phyloP scores from a whole-genome alignment of 2,113 vertebrate species.

The Tupaia tana region DNA sequence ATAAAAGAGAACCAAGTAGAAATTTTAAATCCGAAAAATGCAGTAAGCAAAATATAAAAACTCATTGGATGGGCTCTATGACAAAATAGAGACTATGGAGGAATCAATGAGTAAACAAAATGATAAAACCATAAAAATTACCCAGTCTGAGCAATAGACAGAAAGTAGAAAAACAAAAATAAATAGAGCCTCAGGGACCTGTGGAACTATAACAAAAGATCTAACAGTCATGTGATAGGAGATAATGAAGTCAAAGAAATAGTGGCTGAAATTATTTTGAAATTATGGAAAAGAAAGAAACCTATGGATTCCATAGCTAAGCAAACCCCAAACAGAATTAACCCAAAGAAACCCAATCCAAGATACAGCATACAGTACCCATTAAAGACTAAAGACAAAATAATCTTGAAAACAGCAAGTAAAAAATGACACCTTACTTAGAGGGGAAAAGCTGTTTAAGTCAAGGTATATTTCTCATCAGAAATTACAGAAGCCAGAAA shows the following conservation, averaged over 20 bases:
- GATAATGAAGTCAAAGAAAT: neutral
- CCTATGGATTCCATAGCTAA: neutral
- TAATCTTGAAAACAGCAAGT: conserved; percentile 13
- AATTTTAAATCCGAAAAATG: conserved; percentile 41
- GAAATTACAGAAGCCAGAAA: conserved; percentile 5
- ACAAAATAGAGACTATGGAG: neutral
- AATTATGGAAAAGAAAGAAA: neutral
- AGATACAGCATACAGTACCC: neutral
- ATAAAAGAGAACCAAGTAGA: conserved; percentile 47
- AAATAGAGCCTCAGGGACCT: neutral
- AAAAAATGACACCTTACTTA: conserved; percentile 10
- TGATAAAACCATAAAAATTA: neutral
- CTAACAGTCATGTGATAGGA: neutral
- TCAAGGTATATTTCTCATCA: neutral
- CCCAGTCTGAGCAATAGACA: neutral
- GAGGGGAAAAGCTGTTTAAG: neutral
- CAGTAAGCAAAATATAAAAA: neutral
- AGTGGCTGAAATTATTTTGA: neutral
- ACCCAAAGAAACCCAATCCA: neutral
- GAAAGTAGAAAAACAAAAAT: neutral
- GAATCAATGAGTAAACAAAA: neutral
- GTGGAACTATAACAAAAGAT: neutral
- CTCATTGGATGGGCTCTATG: neutral
- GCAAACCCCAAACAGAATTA: conserved; percentile 23
- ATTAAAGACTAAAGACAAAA: conserved; percentile 41